Evolutionary conservation across 2,888 invertebrate species (phyloP), one percentile per base, ranked within the genome.

Genomic region (Lutraria lutraria): DNA sequence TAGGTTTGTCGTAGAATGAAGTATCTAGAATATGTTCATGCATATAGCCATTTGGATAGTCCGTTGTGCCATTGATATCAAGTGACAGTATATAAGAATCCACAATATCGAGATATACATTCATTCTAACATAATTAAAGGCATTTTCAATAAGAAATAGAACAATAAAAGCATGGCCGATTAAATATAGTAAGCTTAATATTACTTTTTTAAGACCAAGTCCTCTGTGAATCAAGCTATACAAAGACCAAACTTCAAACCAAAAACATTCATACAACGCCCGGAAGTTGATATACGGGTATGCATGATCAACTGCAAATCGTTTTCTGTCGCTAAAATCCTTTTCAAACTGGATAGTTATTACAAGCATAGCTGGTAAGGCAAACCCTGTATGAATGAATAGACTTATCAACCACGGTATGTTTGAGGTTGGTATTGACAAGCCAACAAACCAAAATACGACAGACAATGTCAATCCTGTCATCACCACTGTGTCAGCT

Each of bases 1-100:
- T 85, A 16, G 84, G 16, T 76, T 79, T 85, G 29, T 85, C 84
- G 25, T 76, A 85, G 12, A 54, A 2, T 8, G 16, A 19, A n/a
- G 53, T 25, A 54, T 85, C 84, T 13, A 85, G 15, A 21, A 15
- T 25, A 76, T 68, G 25, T 29, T 76, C 76, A 29, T 85, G 1
- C 12, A 85, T 12, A 52, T 85, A 85, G 31, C 84, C 84, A 19
- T 25, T 25, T 8, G 84, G 84, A 52, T 85, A 85, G 21, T 25
- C 19, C 1, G 8, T 21, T 12, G 76, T 76, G 12, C 3, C 19
- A 31, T 85, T 85, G 19, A 0, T 53, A 54, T 85, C 84, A 76
- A 53, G 76, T 31, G 76, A 53, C 29, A 72, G 76, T 12, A 16
- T 12, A 53, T 76, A 54, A 19, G 53, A 43, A 29, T 85, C 84